Evolutionary conservation across 2,888 invertebrate genomes (phyloP).

Genomic region (Nomada flava): DNA sequence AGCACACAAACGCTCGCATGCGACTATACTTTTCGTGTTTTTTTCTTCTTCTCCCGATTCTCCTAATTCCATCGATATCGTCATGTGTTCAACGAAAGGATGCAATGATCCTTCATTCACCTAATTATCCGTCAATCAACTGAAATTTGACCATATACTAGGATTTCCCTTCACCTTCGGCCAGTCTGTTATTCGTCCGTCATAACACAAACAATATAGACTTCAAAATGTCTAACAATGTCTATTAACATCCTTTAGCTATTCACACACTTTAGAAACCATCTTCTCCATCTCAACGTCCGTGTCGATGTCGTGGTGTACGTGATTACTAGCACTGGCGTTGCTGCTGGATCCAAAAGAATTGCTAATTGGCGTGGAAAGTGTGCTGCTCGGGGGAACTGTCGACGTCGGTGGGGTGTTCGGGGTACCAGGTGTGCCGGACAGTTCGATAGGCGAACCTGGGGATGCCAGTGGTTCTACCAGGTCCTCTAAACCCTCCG

Average conservation of each 20-base stretch:
- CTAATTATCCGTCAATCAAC: conserved; percentile 38
- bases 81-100: conserved; percentile 39
- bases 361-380: conserved; percentile 74
- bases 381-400: conserved; percentile 63
- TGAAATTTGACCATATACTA: conserved; percentile 47
- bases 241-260: conserved; percentile 83
- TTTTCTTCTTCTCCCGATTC: conserved; percentile 28
- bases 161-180: conserved; percentile 37
- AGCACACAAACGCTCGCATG: conserved; percentile 6
- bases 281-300: conserved; percentile 92
- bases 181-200: conserved; percentile 67
- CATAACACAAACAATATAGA: conserved; percentile 82
- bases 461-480: conserved; percentile 86
- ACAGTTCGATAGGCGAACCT: conserved; percentile 82
- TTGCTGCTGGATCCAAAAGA: conserved; percentile 70
- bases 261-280: conserved; percentile 89
- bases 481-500: conserved; percentile 90
- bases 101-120: conserved; percentile 34
- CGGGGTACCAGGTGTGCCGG: conserved; percentile 78
- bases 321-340: conserved; percentile 76
- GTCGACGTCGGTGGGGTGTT: conserved; percentile 78
- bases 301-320: conserved; percentile 86
- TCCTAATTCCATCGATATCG: conserved; percentile 31
- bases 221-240: conserved; percentile 84
- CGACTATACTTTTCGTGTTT: conserved; percentile 5